These are phyloP conservation scores for Podabrus alpinus DNA, from an alignment of 2,888 invertebrate species.

Conservation along the genomic window DNA sequence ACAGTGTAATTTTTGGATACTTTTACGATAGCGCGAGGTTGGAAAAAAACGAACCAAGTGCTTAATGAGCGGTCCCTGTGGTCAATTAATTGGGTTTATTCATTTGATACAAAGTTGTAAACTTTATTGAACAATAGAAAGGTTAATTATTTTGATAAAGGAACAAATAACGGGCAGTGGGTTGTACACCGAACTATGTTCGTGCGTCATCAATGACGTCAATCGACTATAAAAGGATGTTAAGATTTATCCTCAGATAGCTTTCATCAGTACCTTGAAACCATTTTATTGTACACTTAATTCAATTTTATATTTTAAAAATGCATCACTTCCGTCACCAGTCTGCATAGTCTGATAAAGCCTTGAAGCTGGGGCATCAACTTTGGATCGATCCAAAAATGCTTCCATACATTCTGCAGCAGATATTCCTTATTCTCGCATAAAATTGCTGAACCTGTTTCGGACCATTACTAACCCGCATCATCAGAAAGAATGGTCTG, in stretches of 20 bases:
- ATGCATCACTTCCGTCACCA: background rate
- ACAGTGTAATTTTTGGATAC: background rate
- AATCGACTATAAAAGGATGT: constrained; percentile 41
- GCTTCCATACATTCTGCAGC: too few relatives aligned
- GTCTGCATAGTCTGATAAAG: background rate
- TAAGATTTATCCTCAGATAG: constrained; percentile 31
- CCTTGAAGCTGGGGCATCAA: background rate
- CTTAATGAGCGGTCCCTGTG: background rate
- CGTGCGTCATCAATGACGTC: constrained; percentile 42
- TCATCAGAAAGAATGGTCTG: too few relatives aligned
- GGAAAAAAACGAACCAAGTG: background rate
- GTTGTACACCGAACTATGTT: constrained; percentile 32
- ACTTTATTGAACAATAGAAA: constrained; percentile 23
- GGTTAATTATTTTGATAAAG: constrained; percentile 27
- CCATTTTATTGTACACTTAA: constrained; percentile 21
- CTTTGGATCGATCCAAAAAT: background rate
- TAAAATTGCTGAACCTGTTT: background rate
- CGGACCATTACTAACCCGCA: background rate
- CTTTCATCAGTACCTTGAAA: constrained; percentile 20
- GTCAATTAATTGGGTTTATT: background rate
- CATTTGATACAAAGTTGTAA: background rate
- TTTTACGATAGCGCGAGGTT: background rate
- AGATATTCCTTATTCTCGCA: background rate
- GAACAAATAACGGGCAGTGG: constrained; percentile 25
- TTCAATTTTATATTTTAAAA: background rate